Percentiles rank a stretch among this genome's conserved stretches.
Evolutionary conservation across 2,888 invertebrate genomes (phyloP).

Genomic region (Pristionchus arcanus): DNA sequence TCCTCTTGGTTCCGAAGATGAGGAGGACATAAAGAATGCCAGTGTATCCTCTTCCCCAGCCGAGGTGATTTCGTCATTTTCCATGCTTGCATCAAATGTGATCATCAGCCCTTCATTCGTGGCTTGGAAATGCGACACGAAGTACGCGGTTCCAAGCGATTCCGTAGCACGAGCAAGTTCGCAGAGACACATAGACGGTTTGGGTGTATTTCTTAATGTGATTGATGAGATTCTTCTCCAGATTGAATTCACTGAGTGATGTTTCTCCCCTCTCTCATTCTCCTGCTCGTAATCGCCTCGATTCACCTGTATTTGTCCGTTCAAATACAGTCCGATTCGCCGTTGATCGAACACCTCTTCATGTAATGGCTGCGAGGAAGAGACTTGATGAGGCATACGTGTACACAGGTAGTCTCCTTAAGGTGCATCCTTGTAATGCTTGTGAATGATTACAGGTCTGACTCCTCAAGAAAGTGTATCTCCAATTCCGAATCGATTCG

Average conservation of each 20-base stretch:
- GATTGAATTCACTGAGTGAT: neutral
- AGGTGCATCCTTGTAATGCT: neutral
- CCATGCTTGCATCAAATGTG: neutral
- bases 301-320: conserved; percentile 40
- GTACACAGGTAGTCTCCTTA: conserved; percentile 10
- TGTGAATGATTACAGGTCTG: neutral
- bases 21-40: neutral
- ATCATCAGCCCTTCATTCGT: conserved; percentile 41
- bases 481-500: neutral
- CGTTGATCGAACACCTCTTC: neutral
- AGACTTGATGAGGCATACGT: conserved; percentile 45
- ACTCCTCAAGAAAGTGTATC: conserved; percentile 10
- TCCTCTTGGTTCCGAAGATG: neutral
- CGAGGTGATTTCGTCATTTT: conserved; percentile 21
- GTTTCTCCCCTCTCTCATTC: neutral
- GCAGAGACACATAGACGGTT: conserved; percentile 2
- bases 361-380: conserved; percentile 31
- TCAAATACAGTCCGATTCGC: conserved; percentile 14
- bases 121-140: conserved; percentile 3
- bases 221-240: neutral
- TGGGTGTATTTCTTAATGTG: neutral
- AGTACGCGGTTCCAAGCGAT: conserved; percentile 4
- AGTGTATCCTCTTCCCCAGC: conserved; percentile 24
- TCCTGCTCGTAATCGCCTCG: neutral
- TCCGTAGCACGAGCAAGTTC: conserved; percentile 15